These are phyloP conservation scores for Sarcophaga variegata DNA, from an alignment of 2,888 invertebrate species.

Conservation along the genomic window DNA sequence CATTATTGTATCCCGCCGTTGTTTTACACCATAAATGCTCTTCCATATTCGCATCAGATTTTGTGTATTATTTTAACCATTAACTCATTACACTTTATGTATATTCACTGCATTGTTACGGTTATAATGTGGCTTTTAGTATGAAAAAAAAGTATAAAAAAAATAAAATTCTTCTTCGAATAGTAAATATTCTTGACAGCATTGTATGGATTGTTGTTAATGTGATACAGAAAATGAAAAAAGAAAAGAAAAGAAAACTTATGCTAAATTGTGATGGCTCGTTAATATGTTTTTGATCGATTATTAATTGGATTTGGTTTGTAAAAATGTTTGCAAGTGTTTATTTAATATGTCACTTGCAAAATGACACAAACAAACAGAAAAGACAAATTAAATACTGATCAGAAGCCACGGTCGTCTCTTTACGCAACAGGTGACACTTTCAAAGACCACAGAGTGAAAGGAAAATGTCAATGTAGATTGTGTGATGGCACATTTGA, in stretches of 20 bases:
- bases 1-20: too few relatives aligned
- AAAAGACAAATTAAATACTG: slow-evolving; percentile 10
- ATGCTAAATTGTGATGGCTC: background rate
- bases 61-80: background rate
- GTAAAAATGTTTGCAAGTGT: background rate
- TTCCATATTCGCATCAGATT: too few relatives aligned
- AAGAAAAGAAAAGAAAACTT: background rate
- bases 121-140: background rate
- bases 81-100: background rate
- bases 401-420: background rate
- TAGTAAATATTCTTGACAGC: slow-evolving; percentile 10
- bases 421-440: background rate
- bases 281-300: slow-evolving; percentile 57
- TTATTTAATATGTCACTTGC: background rate
- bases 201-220: slow-evolving; percentile 20
- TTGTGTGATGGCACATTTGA: slow-evolving; percentile 1
- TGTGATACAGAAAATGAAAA: background rate
- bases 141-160: background rate
- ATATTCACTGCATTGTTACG: background rate
- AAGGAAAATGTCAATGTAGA: background rate
- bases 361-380: slow-evolving; percentile 9
- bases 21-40: too few relatives aligned
- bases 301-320: slow-evolving; percentile 54
- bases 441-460: background rate
- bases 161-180: background rate